phyloP scores from a whole-genome alignment of 2,113 vertebrate species.

The Lota lota region DNA sequence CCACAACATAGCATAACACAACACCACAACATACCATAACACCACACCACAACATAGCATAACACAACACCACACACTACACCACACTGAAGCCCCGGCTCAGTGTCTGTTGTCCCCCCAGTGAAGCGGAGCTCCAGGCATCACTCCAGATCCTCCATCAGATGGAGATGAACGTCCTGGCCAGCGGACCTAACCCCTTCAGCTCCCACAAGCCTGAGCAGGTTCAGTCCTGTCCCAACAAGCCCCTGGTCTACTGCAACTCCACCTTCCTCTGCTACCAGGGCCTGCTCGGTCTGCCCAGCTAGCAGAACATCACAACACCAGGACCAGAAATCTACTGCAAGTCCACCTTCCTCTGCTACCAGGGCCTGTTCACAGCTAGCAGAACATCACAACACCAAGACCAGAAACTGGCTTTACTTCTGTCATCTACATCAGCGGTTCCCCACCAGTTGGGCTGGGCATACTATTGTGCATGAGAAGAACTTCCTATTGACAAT shows the following conservation, averaged over 20 bases:
- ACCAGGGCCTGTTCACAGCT: neutral
- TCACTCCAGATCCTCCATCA: conserved; percentile 85
- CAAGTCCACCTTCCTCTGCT: neutral
- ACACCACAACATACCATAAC: too few species aligned
- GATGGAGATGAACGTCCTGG: conserved; percentile 77
- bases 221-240: conserved; percentile 87
- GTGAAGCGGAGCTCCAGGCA: conserved; percentile 81
- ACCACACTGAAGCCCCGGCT: neutral
- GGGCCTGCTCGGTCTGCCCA: conserved; percentile 56
- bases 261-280: conserved; percentile 80
- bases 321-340: neutral
- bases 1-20: neutral
- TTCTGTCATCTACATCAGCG: neutral
- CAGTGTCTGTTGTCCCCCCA: conserved; percentile 52
- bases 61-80: neutral
- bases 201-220: conserved; percentile 86
- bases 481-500: too few species aligned
- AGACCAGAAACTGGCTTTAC: neutral
- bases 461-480: too few species aligned
- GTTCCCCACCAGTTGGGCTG: neutral
- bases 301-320: neutral
- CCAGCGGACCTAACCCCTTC: conserved; percentile 82
- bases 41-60: neutral
- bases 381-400: neutral
- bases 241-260: conserved; percentile 80